Base-by-base conservation (phyloP, 2,888 invertebrate genomes). In the Seira musarum region DNA sequence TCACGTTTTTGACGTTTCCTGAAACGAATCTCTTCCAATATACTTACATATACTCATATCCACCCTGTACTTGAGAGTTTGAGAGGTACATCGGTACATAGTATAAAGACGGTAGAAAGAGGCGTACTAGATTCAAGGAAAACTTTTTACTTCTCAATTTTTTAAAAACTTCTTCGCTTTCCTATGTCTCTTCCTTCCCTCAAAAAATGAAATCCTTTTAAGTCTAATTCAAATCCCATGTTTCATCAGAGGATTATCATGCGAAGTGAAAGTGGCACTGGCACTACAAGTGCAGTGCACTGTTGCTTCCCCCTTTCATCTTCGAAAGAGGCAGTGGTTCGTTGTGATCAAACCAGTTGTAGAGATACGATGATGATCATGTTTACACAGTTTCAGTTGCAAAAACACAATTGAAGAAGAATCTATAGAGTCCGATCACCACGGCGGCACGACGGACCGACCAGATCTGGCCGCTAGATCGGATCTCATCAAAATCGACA, bases 181-280 rank as follows among this genome's bases (percentile, higher is more conserved):
- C n/a, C n/a, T n/a, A n/a, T 40, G 40, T 13, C 40, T 8, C 13
- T 40, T 40, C 40, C 40, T 40, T 13, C 40, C 63, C 46, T 21
- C 15, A 5, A 19, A 67, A 67, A 49, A 67, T 67, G 46, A 67
- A 67, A 67, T 67, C 67, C 67, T 67, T 67, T 67, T 21, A 40
- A 49, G 21, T 22, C 66, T 67, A 67, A 67, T 67, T 67, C 67
- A 67, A 67, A 67, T 67, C 67, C 49, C 40, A 10, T 63, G 15
- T 67, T 19, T 67, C 24, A 15, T 40, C 40, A 40, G 40, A 40
- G 40, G 40, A 40, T 40, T 40, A 40, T 40, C 40, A 40, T 40
- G 40, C 40, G 40, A 8, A 8, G 40, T 5, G 40, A 40, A 13
- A 40, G 40, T 40, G 40, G 40, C 40, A 40, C 21, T 40, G 19